These are phyloP conservation scores for Pavo muticus DNA, from an alignment of 2,113 vertebrate species.

Conservation along the genomic window DNA sequence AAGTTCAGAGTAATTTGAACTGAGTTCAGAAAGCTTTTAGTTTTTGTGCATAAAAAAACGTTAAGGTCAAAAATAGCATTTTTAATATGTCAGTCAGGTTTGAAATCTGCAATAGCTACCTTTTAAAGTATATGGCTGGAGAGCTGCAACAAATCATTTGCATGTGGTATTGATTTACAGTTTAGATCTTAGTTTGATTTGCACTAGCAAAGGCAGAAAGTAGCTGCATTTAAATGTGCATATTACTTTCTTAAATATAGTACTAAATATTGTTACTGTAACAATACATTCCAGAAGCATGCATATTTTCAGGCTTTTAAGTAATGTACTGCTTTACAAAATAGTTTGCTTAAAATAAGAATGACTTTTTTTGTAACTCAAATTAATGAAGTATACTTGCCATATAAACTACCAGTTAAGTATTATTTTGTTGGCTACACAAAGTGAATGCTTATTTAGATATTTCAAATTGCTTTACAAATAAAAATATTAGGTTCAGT, in stretches of 20 bases:
- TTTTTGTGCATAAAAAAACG: neutral
- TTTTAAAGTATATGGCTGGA: neutral
- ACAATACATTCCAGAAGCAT: neutral
- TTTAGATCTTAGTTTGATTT: slow-evolving; percentile 22
- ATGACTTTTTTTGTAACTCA: neutral
- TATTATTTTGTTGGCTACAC: neutral
- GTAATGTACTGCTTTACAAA: slow-evolving; percentile 18
- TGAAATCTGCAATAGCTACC: neutral
- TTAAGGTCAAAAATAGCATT: neutral
- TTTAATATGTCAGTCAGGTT: neutral
- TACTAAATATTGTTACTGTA: neutral
- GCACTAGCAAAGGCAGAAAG: neutral
- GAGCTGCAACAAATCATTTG: slow-evolving; percentile 21
- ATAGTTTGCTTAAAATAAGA: slow-evolving; percentile 42
- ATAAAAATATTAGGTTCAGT: neutral
- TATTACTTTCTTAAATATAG: neutral
- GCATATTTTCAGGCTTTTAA: slow-evolving; percentile 8
- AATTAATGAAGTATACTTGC: neutral
- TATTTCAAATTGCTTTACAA: neutral
- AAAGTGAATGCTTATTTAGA: neutral
- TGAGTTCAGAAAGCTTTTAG: neutral
- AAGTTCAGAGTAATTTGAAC: neutral
- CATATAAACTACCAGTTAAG: neutral
- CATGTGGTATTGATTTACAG: slow-evolving; percentile 51
- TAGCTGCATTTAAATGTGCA: slow-evolving; percentile 56